Base-by-base conservation (phyloP, 1,140 invertebrate species). In the Aporrectodea caliginosa region DNA sequence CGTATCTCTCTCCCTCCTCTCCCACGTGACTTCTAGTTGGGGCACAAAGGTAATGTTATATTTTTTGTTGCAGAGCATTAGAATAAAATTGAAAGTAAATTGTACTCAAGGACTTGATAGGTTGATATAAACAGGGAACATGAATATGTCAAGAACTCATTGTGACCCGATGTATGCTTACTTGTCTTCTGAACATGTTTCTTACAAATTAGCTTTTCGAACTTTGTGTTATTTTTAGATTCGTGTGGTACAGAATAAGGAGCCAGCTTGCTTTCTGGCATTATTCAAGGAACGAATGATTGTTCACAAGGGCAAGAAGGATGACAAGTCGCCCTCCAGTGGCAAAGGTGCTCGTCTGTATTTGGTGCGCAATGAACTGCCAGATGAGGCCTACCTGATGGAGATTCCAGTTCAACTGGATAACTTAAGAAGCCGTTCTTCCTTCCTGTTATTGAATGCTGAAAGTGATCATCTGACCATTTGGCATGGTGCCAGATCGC, bases 241-340 rank as follows among this genome's bases (percentile, higher is more conserved):
- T 0, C 90, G 94, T 34, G 92, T 97, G 0, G 91, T 91, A 0
- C 92, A 97, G 88, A 94, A 94, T 0, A 91, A 91, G 77, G 95
- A 98, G 86, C 92, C 92, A 1, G 93, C 95, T 0, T 94, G 92
- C 14, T 97, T 97, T 87, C 88, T 96, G 1, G 92, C 93, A 82
- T 88, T 97, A n/a, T 97, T 97, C 87, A 89, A 92, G 77, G 93
- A 94, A 2, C 78, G 80, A 6, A 88, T 86, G 84, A 83, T 87
- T 14, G 81, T 87, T 2, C 86, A 88, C 80, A 84, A 85, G 1
- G 87, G 88, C 14, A 88, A 88, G 80, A 84, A 86, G 29, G 32
- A 90, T 89, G 22, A 91, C 94, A 89, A 35, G 32, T 69, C 32
- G 43, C 6, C 43, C 27, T 2, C 69, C 0, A 70, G 35, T 58